Percentiles rank a stretch among this genome's conserved stretches.
Conservation (phyloP, 1,140 invertebrate species). For the Mycetomoellerius zeteki region DNA sequence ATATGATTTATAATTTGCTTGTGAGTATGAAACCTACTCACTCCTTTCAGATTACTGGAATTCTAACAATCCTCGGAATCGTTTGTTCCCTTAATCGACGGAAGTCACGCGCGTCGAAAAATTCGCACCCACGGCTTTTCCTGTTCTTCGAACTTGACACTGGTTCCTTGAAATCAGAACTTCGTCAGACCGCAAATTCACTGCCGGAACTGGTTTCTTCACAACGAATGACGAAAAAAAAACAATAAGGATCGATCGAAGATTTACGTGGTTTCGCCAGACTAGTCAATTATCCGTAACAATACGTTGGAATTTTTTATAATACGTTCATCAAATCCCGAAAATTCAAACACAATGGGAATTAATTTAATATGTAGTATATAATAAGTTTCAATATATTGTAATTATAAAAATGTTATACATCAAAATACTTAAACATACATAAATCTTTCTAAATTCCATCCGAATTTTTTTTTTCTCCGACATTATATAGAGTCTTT, state of each 20-base stretch:
- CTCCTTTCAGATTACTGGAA: background rate
- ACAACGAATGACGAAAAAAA: conserved; percentile 58
- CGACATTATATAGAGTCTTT: background rate
- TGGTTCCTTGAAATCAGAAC: conserved; percentile 65
- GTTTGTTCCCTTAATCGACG: background rate
- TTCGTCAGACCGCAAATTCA: conserved; percentile 44
- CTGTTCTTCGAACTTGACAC: conserved; percentile 70
- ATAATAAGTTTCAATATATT: background rate
- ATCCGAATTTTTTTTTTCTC: background rate
- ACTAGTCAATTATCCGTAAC: background rate
- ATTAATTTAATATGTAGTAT: background rate
- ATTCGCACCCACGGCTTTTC: conserved; percentile 51
- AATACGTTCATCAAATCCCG: background rate
- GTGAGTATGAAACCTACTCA: background rate
- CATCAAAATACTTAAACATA: background rate
- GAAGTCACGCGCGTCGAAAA: conserved; percentile 7
- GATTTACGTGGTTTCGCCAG: conserved; percentile 18
- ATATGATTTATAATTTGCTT: background rate
- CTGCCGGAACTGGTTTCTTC: conserved; percentile 70
- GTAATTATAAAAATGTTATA: background rate
- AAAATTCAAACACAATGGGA: background rate
- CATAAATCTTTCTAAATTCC: background rate
- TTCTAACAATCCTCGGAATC: background rate
- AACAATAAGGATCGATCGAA: conserved; percentile 28
- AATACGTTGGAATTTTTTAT: background rate